These are phyloP conservation scores for Symphodus melops DNA, from an alignment of 2,113 vertebrate genomes.

Conservation along the genomic window DNA sequence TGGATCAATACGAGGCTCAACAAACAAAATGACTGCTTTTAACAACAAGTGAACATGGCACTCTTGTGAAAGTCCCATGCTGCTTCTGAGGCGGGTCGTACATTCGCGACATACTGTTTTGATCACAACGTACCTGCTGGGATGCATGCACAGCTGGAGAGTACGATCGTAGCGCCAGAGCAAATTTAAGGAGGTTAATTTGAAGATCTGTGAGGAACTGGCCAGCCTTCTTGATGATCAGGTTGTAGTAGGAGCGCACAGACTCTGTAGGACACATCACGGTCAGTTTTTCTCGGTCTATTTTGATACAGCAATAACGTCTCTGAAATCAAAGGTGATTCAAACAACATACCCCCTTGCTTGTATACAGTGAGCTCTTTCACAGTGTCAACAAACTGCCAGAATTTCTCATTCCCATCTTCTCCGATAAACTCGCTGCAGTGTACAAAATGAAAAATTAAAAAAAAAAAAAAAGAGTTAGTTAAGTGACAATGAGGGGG, in stretches of 20 bases:
- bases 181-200: slow-evolving; percentile 90
- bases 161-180: slow-evolving; percentile 89
- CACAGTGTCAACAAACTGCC: slow-evolving; percentile 98
- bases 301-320: not conserved
- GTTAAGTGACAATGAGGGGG: slow-evolving; percentile 8
- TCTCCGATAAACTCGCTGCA: slow-evolving; percentile 95
- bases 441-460: not conserved
- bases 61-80: not conserved
- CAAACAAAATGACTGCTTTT: not conserved
- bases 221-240: slow-evolving; percentile 95
- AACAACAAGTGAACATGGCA: not conserved
- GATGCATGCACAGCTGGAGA: slow-evolving; percentile 92
- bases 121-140: slow-evolving; percentile 87
- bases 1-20: not conserved
- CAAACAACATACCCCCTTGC: slow-evolving; percentile 86
- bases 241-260: slow-evolving; percentile 91
- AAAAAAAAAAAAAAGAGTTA: not conserved
- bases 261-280: slow-evolving; percentile 83
- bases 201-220: slow-evolving; percentile 95
- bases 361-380: slow-evolving; percentile 94
- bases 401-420: slow-evolving; percentile 96
- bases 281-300: not conserved
- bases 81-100: not conserved
- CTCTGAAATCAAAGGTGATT: not conserved
- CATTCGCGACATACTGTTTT: not conserved